Evolutionary conservation across 2,888 invertebrate species (phyloP).

Genomic region (Noctuana brunneofusca): DNA sequence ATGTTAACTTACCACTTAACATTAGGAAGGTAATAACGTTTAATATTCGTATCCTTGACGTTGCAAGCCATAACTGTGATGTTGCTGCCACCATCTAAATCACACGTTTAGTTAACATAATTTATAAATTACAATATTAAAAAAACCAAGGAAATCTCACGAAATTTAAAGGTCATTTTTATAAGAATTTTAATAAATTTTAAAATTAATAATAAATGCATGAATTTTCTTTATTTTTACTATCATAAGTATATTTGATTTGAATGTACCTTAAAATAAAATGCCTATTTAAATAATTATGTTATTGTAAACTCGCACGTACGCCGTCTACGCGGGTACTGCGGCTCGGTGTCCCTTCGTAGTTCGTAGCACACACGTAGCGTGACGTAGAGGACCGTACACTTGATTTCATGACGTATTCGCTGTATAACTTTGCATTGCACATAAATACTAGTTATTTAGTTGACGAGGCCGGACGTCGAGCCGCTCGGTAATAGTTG

Average conservation of each 20-base stretch:
- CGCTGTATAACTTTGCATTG: conserved; percentile 26
- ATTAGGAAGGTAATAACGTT: conserved; percentile 61
- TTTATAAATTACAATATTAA: not conserved
- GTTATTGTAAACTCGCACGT: conserved; percentile 23
- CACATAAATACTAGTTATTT: conserved; percentile 21
- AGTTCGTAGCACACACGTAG: conserved; percentile 47
- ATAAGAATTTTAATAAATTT: not conserved
- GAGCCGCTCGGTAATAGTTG: conserved; percentile 6
- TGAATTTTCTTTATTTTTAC: too few relatives aligned
- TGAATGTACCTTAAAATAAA: conserved; percentile 25
- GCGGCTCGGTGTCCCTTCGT: conserved; percentile 39
- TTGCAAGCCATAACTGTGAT: conserved; percentile 49
- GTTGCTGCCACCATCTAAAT: conserved; percentile 56
- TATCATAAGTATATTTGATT: too few relatives aligned
- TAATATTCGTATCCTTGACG: conserved; percentile 49
- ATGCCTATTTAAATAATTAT: conserved; percentile 8
- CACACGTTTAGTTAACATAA: conserved; percentile 35
- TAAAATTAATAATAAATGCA: not conserved
- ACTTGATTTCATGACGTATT: conserved; percentile 38
- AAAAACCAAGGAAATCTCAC: not conserved
- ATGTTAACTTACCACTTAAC: conserved; percentile 68
- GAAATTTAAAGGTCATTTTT: not conserved
- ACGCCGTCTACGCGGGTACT: conserved; percentile 44
- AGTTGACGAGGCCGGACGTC: conserved; percentile 26
- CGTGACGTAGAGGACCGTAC: conserved; percentile 43